Conservation (phyloP, 2,888 invertebrate genomes). For the Sisyra nigra region DNA sequence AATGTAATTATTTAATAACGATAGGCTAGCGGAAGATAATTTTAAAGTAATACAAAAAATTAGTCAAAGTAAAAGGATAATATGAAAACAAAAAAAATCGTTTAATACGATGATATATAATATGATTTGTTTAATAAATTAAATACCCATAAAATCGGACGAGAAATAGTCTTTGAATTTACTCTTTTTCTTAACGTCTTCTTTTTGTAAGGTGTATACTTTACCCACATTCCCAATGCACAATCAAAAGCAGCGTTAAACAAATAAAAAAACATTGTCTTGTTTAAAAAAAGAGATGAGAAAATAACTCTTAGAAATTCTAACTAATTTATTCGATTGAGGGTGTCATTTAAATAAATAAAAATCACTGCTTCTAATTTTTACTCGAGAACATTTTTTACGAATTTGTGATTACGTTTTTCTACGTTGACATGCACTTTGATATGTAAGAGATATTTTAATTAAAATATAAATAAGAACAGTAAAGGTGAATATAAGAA, state of each 20-base stretch:
- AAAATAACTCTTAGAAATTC: conserved; percentile 1
- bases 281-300: conserved; percentile 8
- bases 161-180: conserved; percentile 77
- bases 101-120: conserved; percentile 8
- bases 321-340: too few relatives aligned
- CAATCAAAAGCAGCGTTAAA: conserved; percentile 46
- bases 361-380: not conserved
- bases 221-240: conserved; percentile 36
- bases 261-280: conserved; percentile 28
- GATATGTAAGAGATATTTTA: too few relatives aligned
- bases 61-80: conserved; percentile 1
- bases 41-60: conserved; percentile 6
- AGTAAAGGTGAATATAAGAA: too few relatives aligned
- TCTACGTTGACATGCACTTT: too few relatives aligned
- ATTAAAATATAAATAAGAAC: too few relatives aligned
- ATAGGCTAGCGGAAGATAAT: not conserved
- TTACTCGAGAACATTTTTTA: not conserved
- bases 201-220: conserved; percentile 64
- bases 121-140: conserved; percentile 13
- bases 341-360: not conserved
- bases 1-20: too few relatives aligned
- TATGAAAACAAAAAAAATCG: conserved; percentile 9
- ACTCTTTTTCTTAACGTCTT: conserved; percentile 63
- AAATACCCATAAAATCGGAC: conserved; percentile 60
- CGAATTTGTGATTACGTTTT: too few relatives aligned